Conservation (phyloP, 2,113 vertebrate genomes). For the Camelus bactrianus region DNA sequence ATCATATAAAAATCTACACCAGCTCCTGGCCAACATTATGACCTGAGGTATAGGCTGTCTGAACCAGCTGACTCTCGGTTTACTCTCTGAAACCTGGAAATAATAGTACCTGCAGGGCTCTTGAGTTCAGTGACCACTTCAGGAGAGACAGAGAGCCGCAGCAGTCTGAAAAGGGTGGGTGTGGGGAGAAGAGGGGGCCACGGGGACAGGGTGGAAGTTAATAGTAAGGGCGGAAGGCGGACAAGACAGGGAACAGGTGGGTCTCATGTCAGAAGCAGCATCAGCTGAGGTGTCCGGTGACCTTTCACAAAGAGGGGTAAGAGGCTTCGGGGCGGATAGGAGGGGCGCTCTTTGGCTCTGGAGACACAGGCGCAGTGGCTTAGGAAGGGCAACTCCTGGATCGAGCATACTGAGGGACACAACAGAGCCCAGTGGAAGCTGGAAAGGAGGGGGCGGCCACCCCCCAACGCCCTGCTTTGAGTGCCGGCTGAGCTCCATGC, state of each 20-base stretch:
- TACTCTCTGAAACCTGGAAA: neutral
- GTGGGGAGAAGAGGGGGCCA: neutral
- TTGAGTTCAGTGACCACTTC: neutral
- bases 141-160: neutral
- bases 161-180: neutral
- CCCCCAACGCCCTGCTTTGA: neutral
- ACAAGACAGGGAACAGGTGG: neutral
- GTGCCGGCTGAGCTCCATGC: neutral
- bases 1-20: neutral
- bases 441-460: neutral
- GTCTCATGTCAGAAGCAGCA: neutral
- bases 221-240: neutral
- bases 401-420: neutral
- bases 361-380: neutral
- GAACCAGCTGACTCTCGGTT: neutral
- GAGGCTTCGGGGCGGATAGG: neutral
- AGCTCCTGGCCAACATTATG: neutral
- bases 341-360: neutral
- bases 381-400: neutral
- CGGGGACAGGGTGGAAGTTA: neutral
- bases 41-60: neutral
- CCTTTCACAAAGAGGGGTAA: neutral
- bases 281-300: rapidly evolving
- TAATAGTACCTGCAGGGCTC: neutral
- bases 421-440: neutral